Conservation (phyloP, 2,113 vertebrate genomes). For the Chionomys nivalis region DNA sequence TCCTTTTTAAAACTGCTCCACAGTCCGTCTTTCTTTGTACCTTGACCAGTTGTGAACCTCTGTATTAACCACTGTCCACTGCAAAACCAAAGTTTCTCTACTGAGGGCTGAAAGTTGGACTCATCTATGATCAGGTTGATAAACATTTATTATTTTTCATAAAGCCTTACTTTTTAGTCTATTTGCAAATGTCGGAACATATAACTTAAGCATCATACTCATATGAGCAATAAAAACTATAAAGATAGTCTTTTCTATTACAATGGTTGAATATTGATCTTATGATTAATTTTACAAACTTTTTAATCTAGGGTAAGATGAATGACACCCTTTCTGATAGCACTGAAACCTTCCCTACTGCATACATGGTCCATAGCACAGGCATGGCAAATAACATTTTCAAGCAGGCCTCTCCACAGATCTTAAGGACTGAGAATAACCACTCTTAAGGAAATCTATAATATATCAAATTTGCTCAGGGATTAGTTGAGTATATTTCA, state of each 20-base stretch:
- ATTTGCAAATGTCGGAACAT: background rate
- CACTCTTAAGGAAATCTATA: background rate
- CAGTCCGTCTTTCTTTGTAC: background rate
- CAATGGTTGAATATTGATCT: slow-evolving; percentile 2
- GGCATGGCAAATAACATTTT: background rate
- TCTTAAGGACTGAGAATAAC: background rate
- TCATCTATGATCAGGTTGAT: too few relatives aligned
- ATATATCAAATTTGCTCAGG: background rate
- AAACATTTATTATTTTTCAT: background rate
- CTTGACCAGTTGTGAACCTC: background rate
- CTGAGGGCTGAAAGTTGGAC: background rate
- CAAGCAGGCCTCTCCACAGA: background rate
- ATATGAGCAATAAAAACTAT: background rate
- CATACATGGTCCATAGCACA: background rate
- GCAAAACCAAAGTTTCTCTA: background rate
- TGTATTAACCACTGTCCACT: background rate
- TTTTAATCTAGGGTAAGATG: background rate
- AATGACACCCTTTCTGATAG: background rate
- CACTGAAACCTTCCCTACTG: background rate
- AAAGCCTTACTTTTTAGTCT: background rate
- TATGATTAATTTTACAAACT: slow-evolving; percentile 9
- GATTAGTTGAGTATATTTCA: background rate
- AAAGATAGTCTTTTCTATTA: background rate
- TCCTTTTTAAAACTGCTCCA: too few relatives aligned
- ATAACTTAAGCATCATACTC: background rate